Evolutionary conservation across 1,140 invertebrate genomes (phyloP).

Genomic region (Papilio xuthus): DNA sequence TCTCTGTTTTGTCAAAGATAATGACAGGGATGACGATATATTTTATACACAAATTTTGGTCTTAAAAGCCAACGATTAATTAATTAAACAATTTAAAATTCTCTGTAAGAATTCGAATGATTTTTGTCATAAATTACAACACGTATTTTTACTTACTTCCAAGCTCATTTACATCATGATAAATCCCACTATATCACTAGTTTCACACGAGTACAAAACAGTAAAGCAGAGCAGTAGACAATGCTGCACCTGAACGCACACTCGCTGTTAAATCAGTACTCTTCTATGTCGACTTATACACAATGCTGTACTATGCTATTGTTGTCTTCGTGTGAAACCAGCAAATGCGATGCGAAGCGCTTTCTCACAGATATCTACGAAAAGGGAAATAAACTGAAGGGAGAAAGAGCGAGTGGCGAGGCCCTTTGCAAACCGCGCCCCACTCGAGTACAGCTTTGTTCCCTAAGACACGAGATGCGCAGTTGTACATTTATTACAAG

Average conservation of each 20-base stretch:
- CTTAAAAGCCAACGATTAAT: too few species aligned
- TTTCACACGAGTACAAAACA: background rate
- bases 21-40: too few species aligned
- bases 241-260: background rate
- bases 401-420: slow-evolving; percentile 12
- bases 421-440: slow-evolving; percentile 28
- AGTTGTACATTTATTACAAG: slow-evolving; percentile 8
- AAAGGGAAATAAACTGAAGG: slow-evolving; percentile 34
- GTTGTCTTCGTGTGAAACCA: background rate
- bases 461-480: slow-evolving; percentile 26
- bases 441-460: slow-evolving; percentile 29
- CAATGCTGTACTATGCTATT: background rate
- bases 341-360: background rate
- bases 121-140: background rate
- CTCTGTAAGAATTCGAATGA: background rate
- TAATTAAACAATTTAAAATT: too few species aligned
- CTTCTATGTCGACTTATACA: background rate
- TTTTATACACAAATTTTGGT: too few species aligned
- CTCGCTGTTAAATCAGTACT: background rate
- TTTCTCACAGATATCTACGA: slow-evolving; percentile 27
- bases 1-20: too few species aligned
- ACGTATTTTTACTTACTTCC: background rate
- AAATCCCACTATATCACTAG: background rate
- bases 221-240: background rate
- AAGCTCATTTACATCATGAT: background rate